A percentile compares a stretch with the other conserved stretches of the same genome.
Conservation (phyloP, 2,888 invertebrate species). For the Aphidoletes aphidimyza region DNA sequence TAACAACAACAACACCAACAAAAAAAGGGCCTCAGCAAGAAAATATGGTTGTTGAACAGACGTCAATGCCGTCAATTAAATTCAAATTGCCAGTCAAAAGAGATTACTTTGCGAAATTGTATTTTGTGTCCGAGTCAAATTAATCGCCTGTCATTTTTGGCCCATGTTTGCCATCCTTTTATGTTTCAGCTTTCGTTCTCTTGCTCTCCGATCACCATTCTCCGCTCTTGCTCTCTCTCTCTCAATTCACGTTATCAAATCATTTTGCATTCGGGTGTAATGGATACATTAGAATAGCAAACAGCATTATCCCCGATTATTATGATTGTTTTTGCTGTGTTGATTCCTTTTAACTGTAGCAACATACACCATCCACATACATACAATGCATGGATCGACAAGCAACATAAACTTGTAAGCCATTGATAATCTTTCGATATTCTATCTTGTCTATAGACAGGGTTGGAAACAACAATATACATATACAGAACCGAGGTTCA, state of each 20-base stretch:
- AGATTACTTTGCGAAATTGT: not conserved
- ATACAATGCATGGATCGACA: too few species aligned
- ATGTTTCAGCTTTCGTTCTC: not conserved
- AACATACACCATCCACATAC: too few species aligned
- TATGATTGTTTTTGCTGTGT: not conserved
- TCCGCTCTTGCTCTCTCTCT: not conserved
- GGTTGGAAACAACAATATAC: too few species aligned
- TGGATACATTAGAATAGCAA: slow-evolving; percentile 25
- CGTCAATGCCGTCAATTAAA: not conserved
- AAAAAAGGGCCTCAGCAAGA: too few species aligned
- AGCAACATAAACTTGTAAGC: too few species aligned
- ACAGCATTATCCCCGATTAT: not conserved
- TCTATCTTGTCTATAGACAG: too few species aligned
- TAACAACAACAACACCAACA: too few species aligned
- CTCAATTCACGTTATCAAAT: slow-evolving; percentile 7
- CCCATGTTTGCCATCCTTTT: not conserved
- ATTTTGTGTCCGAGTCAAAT: not conserved
- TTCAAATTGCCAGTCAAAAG: not conserved
- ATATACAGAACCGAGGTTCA: too few species aligned
- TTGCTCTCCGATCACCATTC: not conserved
- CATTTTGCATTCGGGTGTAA: not conserved
- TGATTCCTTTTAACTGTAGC: not conserved
- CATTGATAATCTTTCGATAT: too few species aligned
- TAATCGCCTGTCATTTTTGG: not conserved
- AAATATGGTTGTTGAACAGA: not conserved